Evolutionary conservation across 2,797 vertebrate species (phyloP), one percentile per base, ranked within the genome.

Genomic region (Poeciliopsis paucimaculata): DNA sequence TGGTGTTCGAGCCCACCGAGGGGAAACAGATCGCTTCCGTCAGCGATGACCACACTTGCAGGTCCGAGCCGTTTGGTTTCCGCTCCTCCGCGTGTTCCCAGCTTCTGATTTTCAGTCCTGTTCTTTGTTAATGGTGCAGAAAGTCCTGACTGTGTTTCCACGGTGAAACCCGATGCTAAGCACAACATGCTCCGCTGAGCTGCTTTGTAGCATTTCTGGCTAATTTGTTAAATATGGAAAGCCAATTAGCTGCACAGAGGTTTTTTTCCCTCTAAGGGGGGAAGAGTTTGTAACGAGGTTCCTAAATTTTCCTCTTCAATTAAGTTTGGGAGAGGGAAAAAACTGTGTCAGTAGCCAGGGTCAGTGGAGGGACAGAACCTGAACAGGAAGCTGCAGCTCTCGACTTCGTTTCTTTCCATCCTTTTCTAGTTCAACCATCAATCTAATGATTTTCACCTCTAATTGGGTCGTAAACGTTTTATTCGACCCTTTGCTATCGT

Each of bases 21-120:
- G 98, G 98, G 91, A 97, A 97, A 90, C 97, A 97, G 93, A 95
- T 99, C 78, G 98, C 98, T 93, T 99, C 97, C 72, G 98, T 99
- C 92, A 97, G 98, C 79, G 98, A 99, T 83, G 98, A 99, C 93
- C 98, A 99, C 95, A 99, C 98, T 89, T 99, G 98, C 96, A 98
- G 98, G 98, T 99, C 92, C 85, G 91, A 87, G 53, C 57, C 20
- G 7, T 80, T 90, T 92, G 84, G 70, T 88, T 80, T 86, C 74
- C n/a, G 23, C 77, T 60, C 34, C 57, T 72, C 86, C 68, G 84
- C 85, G 77, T 78, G 74, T 84, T 90, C 86, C 85, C 73, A 85
- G 84, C 80, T 92, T 89, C 87, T 91, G 91, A 90, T 93, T 94
- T 94, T 93, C 86, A 85, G 89, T 90, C 93, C 94, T 96, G 94